These are phyloP conservation scores for Drosophila macrospina DNA, from an alignment of 2,888 invertebrate genomes.

Conservation along the genomic window DNA sequence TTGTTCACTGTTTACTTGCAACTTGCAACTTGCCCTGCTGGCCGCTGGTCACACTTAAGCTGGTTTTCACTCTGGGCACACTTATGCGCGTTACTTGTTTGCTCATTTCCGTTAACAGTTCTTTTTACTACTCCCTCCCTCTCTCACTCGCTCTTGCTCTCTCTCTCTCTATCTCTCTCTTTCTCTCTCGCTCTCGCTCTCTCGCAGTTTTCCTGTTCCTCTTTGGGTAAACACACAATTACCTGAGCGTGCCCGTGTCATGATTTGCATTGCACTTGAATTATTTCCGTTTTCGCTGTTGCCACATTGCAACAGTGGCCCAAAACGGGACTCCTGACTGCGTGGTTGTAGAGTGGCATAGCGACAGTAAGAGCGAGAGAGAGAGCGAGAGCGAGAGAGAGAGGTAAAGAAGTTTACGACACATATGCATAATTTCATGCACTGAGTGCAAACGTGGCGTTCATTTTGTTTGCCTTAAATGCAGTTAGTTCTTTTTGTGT, in stretches of 20 bases:
- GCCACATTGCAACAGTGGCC: constrained; percentile 11
- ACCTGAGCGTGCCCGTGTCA: constrained; percentile 73
- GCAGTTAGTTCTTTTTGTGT: constrained; percentile 49
- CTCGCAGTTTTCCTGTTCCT: constrained; percentile 52
- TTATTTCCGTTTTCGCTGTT: constrained; percentile 73
- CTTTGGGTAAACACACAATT: constrained; percentile 75
- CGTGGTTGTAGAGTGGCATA: neutral
- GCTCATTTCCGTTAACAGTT: constrained; percentile 60
- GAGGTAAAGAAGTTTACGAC: constrained; percentile 21
- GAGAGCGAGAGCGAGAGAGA: neutral
- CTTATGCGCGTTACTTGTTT: constrained; percentile 65
- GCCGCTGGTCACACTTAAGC: constrained; percentile 29
- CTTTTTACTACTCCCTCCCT: neutral
- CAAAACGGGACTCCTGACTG: neutral
- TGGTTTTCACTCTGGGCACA: constrained; percentile 41
- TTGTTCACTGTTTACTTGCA: neutral
- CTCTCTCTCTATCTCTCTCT: neutral
- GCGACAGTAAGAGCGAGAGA: neutral
- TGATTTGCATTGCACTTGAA: constrained; percentile 79
- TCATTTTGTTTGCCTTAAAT: constrained; percentile 76
- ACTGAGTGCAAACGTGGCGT: constrained; percentile 64
- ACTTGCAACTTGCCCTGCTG: constrained; percentile 4
- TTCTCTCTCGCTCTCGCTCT: neutral
- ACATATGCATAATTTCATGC: constrained; percentile 76
- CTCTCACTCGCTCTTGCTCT: neutral